Base-by-base conservation (phyloP, 2,888 invertebrate species). In the Thera britannica region DNA sequence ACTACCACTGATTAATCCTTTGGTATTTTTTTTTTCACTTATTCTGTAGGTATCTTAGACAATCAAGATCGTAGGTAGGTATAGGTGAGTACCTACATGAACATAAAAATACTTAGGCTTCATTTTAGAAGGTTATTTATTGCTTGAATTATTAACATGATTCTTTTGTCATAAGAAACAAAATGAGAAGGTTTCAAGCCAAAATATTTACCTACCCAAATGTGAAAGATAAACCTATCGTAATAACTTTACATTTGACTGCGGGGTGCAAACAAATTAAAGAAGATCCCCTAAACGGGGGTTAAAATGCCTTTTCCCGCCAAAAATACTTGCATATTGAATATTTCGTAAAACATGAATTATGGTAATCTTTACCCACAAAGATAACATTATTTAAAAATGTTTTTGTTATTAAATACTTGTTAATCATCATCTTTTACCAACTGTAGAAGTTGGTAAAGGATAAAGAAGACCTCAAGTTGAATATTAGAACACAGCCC, bases 201-300 rank as follows among this genome's bases (percentile, higher is more conserved):
- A 56, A 59, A 58, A 67, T 62, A 62, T 65, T 61, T 49, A 61
- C 60, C 11, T 52, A 35, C 35, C n/a, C 56, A 58, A 23, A 68
- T 54, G 38, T 65, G 49, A n/a, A 67, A 65, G 60, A 71, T 72
- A 71, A 72, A 68, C 67, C 49, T 49, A 54, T 35, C 54, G 52
- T 67, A 68, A 73, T 71, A 73, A 71, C 62, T 69, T 67, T 61
- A 70, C 62, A 67, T 75, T 72, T 72, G 58, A 67, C 65, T 70
- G 71, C 66, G 72, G 58, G 38, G 73, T 70, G 76, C 78, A 83
- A 82, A 81, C 79, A 84, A 83, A 81, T 82, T 82, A 78, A 76
- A 77, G 77, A 70, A 79, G 77, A 77, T 72, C 78, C 78, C 74
- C 69, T 62, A 38, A 74, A 75, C 70, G 68, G 68, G 68, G 58